Conservation (phyloP, 2,888 invertebrate species). For the Acleris emargana region DNA sequence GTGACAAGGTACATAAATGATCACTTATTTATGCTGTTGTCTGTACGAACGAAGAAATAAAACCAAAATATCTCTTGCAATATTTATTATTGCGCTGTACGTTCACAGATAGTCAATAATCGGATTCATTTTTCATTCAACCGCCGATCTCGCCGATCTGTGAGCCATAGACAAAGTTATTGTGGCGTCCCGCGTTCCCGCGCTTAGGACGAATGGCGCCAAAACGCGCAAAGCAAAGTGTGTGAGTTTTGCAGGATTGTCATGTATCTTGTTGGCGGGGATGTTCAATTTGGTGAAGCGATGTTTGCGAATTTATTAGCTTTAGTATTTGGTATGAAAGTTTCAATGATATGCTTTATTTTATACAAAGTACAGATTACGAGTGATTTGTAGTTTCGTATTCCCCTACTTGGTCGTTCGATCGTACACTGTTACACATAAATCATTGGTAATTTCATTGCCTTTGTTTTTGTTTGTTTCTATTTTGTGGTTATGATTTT, state of each 20-base stretch:
- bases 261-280: constrained; percentile 36
- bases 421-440: too few species aligned
- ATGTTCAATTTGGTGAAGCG: constrained; percentile 28
- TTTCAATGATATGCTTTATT: too few species aligned
- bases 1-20: too few species aligned
- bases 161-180: constrained; percentile 31
- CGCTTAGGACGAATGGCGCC: constrained; percentile 29
- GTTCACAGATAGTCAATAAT: constrained; percentile 33
- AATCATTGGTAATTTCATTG: too few species aligned
- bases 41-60: background rate
- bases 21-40: too few species aligned
- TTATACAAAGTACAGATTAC: too few species aligned
- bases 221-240: constrained; percentile 37
- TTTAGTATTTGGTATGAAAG: background rate
- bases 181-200: constrained; percentile 21
- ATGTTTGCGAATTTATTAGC: constrained; percentile 14
- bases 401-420: too few species aligned
- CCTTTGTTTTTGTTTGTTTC: too few species aligned
- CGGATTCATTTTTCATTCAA: constrained; percentile 35
- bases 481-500: background rate
- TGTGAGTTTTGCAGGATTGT: constrained; percentile 35
- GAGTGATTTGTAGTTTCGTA: too few species aligned
- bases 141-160: constrained; percentile 19
- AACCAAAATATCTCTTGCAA: constrained; percentile 1
- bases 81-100: constrained; percentile 15